Base-by-base conservation (phyloP, 2,888 invertebrate species). In the Thelaira solivaga region DNA sequence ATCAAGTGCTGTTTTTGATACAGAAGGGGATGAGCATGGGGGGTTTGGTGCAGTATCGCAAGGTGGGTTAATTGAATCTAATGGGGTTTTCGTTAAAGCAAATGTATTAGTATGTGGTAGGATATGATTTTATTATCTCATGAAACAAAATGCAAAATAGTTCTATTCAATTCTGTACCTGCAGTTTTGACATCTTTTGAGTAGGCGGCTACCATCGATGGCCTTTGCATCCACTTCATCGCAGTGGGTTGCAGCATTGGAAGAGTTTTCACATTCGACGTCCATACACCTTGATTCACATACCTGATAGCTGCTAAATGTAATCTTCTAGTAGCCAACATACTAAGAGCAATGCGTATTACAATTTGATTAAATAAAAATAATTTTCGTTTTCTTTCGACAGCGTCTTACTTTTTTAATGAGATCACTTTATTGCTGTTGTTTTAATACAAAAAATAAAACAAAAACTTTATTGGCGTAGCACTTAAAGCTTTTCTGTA, bases 361-460 rank as follows among this genome's bases (percentile, higher is more conserved):
- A 29, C 1, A 39, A 59, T 59, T 22, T 41, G 4, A 61, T 6
- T 13, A 20, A 45, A 29, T 22, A 22, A 29, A 62, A 47, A 34
- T 68, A 26, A 36, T 36, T 74, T 74, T 34, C 18, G 10, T 13
- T 49, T 43, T 43, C 6, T 18, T 69, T 16, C 51, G 26, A 20
- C 20, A 43, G 34, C 51, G 45, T 49, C 72, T 76, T 67, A 67
- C 76, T 53, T 76, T 45, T n/a, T 26, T n/a, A 61, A 77, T 72
- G 72, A 77, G 76, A 77, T 77, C 72, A 77, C 76, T 72, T 65
- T 67, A 22, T 53, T 61, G 13, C 26, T 49, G 47, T 43, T 24
- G 36, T 13, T 26, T 45, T n/a, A 41, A 49, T 24, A 55, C n/a
- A 29, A 51, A 45, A 74, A 61, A 26, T 13, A 45, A 43, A 11